Conservation (phyloP, 2,113 vertebrate genomes). For the Callithrix jacchus region DNA sequence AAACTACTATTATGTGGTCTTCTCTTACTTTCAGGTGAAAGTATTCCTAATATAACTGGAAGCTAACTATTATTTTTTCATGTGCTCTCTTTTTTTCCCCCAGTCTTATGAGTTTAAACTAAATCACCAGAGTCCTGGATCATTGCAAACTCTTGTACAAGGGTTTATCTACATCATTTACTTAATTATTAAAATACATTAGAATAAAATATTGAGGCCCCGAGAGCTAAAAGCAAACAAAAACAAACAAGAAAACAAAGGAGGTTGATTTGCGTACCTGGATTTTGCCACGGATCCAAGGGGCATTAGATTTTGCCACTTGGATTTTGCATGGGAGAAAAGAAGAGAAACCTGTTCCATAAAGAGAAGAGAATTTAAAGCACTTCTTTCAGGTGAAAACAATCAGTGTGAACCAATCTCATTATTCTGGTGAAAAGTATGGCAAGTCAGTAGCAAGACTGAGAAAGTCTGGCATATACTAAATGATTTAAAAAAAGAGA, state of each 20-base stretch:
- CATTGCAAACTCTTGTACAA: background rate
- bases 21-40: background rate
- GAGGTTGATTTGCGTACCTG: background rate
- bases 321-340: background rate
- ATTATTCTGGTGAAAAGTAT: background rate
- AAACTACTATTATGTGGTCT: background rate
- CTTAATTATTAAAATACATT: slow-evolving; percentile 24
- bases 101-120: background rate
- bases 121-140: background rate
- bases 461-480: background rate
- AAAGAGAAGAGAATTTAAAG: background rate
- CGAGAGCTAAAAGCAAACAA: background rate
- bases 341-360: background rate
- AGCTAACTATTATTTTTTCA: background rate
- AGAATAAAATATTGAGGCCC: background rate
- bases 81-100: background rate
- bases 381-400: background rate
- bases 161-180: background rate
- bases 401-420: background rate
- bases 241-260: background rate
- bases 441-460: background rate
- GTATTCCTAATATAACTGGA: background rate
- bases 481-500: background rate
- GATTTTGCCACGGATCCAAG: background rate
- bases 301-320: too few relatives aligned